Evolutionary conservation across 2,113 vertebrate genomes (phyloP).

Genomic region (Cercocebus atys): DNA sequence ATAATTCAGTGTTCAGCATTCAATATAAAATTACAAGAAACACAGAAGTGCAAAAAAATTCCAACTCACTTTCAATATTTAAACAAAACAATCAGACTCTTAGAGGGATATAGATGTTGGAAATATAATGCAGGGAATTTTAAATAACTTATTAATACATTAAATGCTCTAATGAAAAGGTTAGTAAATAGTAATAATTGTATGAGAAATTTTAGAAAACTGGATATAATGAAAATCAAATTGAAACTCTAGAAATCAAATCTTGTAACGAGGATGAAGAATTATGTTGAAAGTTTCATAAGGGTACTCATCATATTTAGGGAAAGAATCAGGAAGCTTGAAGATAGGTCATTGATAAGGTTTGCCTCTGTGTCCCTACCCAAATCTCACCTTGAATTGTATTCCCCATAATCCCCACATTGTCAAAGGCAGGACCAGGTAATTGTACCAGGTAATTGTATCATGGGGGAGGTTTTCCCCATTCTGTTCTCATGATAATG

Average conservation of each 20-base stretch:
- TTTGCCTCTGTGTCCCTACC: too few relatives aligned
- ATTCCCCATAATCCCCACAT: too few relatives aligned
- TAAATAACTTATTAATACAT: not conserved
- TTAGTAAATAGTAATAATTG: not conserved
- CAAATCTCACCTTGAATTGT: too few relatives aligned
- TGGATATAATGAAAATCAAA: not conserved
- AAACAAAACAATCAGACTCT: not conserved
- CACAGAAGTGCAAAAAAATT: not conserved
- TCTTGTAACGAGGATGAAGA: not conserved
- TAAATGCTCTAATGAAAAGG: not conserved
- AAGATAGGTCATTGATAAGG: not conserved
- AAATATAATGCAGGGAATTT: not conserved
- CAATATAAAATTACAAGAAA: not conserved
- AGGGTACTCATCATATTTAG: not conserved
- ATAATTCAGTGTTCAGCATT: not conserved
- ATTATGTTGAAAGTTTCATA: not conserved
- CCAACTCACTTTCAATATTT: not conserved
- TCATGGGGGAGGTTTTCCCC: too few relatives aligned
- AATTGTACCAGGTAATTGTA: too few relatives aligned
- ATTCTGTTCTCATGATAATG: too few relatives aligned
- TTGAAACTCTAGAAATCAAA: not conserved
- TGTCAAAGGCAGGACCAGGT: too few relatives aligned
- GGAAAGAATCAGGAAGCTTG: not conserved
- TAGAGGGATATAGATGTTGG: not conserved
- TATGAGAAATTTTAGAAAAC: not conserved